Evolutionary conservation across 1,140 invertebrate species (phyloP).

Genomic region (Lamellibrachia luymesi): DNA sequence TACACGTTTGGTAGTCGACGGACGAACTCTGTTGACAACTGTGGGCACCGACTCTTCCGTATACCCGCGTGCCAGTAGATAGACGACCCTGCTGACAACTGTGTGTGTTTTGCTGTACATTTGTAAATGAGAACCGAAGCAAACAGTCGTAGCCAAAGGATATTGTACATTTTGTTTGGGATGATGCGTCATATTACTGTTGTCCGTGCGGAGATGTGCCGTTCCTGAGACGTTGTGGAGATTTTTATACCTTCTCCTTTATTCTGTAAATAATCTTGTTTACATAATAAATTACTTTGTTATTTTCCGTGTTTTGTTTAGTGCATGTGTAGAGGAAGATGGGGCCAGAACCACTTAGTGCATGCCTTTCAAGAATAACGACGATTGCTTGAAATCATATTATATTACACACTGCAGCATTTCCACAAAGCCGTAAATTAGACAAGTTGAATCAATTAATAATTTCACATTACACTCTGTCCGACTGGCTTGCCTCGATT

Average conservation of each 20-base stretch:
- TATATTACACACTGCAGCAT: no score
- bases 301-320: background rate
- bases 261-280: conserved; percentile 6
- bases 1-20: background rate
- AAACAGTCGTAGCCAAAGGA: background rate
- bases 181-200: background rate
- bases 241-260: background rate
- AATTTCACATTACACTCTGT: no score
- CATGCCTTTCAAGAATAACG: background rate
- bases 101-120: background rate
- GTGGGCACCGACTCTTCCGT: background rate
- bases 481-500: no score
- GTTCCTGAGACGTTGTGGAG: background rate
- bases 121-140: background rate
- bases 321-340: background rate
- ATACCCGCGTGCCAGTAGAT: background rate
- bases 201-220: background rate
- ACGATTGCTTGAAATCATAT: no score
- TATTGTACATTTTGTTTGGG: conserved; percentile 1
- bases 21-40: background rate
- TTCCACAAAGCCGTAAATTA: no score
- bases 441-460: no score
- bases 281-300: background rate
- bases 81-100: background rate
- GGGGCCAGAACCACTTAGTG: background rate